phyloP scores from a whole-genome alignment of 92 coral and sea anemone genomes.

The Umimayanthus kanabou region DNA sequence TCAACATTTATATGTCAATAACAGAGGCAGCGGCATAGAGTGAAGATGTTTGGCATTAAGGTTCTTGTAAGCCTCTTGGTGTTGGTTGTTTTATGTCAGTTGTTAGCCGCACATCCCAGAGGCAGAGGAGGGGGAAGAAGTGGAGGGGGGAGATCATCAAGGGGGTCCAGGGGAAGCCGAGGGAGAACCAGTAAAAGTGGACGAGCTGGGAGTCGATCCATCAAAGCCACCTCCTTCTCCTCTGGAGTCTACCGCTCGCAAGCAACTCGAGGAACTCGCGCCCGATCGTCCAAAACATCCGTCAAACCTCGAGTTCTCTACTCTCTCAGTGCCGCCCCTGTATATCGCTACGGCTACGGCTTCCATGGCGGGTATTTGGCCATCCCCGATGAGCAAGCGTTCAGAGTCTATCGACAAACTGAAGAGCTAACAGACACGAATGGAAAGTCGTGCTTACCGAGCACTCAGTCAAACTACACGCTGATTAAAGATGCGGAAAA shows the following conservation, averaged over 20 bases:
- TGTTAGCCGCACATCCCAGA: background rate
- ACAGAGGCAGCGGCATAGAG: background rate
- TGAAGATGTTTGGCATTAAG: background rate
- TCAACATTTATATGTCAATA: background rate
- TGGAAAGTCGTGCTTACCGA: background rate
- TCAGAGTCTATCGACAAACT: background rate
- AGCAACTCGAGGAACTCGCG: background rate
- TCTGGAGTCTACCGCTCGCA: background rate
- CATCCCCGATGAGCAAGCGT: conserved; percentile 3
- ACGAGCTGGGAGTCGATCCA: background rate
- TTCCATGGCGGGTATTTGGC: conserved; percentile 1
- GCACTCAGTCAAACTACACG: background rate
- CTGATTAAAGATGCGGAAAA: background rate
- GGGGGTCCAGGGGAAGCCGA: background rate
- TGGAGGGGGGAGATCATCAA: background rate
- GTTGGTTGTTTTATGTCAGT: background rate
- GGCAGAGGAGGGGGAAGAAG: background rate
- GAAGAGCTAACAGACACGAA: background rate
- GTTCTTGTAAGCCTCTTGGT: background rate
- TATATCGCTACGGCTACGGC: background rate
- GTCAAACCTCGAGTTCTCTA: background rate
- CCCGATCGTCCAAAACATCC: background rate
- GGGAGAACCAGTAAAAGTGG: background rate
- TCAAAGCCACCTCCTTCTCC: conserved; percentile 6
- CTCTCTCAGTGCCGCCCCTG: background rate